These are phyloP conservation scores for Calycopis cecrops DNA, from an alignment of 1,140 invertebrate species.

Conservation along the genomic window DNA sequence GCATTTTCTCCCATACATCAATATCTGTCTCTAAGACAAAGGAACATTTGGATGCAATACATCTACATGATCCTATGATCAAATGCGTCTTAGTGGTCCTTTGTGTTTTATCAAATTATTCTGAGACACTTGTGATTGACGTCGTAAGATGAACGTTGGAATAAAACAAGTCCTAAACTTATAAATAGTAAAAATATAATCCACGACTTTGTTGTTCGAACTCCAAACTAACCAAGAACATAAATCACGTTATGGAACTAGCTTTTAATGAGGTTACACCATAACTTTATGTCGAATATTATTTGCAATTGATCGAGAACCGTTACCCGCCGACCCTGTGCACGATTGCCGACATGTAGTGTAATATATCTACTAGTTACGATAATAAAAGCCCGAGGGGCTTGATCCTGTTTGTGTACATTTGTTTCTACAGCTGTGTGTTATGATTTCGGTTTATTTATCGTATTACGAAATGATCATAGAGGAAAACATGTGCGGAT, in stretches of 20 bases:
- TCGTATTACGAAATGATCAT: too few relatives aligned
- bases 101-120: too few relatives aligned
- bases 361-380: not conserved
- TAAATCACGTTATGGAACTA: not conserved
- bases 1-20: too few relatives aligned
- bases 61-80: too few relatives aligned
- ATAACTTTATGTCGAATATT: constrained; percentile 8
- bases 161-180: too few relatives aligned
- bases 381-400: constrained; percentile 1
- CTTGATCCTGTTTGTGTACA: constrained; percentile 1
- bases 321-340: constrained; percentile 5
- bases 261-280: constrained; percentile 6
- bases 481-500: too few relatives aligned
- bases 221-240: constrained; percentile 2
- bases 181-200: not conserved
- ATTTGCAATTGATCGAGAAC: constrained; percentile 10
- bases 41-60: too few relatives aligned
- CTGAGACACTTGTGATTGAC: too few relatives aligned
- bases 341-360: not conserved
- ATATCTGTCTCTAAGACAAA: too few relatives aligned
- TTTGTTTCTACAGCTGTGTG: not conserved
- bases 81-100: too few relatives aligned
- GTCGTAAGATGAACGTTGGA: too few relatives aligned
- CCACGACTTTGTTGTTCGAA: not conserved
- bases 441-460: too few relatives aligned